Base-by-base conservation (phyloP, 2,113 vertebrate species). In the Haemorhous mexicanus region DNA sequence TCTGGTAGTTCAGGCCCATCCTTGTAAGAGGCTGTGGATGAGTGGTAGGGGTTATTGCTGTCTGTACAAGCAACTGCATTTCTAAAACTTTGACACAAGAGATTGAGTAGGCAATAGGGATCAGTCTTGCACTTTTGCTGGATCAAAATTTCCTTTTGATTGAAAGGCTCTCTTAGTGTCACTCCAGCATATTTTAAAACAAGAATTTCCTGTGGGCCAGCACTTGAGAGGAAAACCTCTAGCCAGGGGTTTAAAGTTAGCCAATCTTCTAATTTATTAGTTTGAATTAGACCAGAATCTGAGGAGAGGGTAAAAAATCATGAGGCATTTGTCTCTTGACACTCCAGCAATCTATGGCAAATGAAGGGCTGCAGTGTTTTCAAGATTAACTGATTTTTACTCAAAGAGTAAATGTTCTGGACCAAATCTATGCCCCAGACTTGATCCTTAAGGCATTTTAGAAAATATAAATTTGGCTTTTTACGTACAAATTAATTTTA, bases 241-340 rank as follows among this genome's bases (percentile, higher is more conserved):
- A 95, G 39, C 63, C 52, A 58, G 47, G 43, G 46, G 39, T 95
- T 96, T 95, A 84, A 95, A 95, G 78, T 55, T 85, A 94, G 32
- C 86, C 91, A 96, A 19, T 77, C 68, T 95, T 97, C n/a, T 87
- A 93, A 96, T 97, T 96, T 94, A 89, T 92, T 81, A 30, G 67
- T 77, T 93, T 59, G 33, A 68, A 85, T 78, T 90, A 95, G 32
- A 19, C 52, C 39, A 56, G 49, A 5, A 7, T 92, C 87, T 96
- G 72, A 92, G 53, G 50, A 93, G 68, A 93, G 37, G 28, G 20
- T 77, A 91, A 96, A 92, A 91, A 96, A 92, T 90, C 82, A 77
- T 21, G 28, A 94, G 50, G 50, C 26, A 78, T 76, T 79, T 81
- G 49, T 74, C 18, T 44, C 76, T 61, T 84, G 50, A 90, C 70